phyloP scores from a whole-genome alignment of 2,888 invertebrate species.

The Sarcophaga carnaria region DNA sequence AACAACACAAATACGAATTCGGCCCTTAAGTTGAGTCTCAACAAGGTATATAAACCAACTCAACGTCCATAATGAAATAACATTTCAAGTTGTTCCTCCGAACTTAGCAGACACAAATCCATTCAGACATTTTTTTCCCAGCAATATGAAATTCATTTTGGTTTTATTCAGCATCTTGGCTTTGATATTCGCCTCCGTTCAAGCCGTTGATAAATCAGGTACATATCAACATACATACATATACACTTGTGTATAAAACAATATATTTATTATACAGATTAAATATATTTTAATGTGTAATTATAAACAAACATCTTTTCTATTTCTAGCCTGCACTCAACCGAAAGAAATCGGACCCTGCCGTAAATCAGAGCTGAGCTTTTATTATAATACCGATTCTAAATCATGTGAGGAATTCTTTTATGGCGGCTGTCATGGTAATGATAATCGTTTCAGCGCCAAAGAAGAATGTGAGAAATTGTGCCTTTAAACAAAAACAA shows the following conservation, averaged over 20 bases:
- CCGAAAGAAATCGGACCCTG: constrained; percentile 73
- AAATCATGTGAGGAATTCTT: constrained; percentile 72
- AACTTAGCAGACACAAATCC: constrained; percentile 16
- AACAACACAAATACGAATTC: constrained; percentile 5
- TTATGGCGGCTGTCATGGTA: constrained; percentile 75
- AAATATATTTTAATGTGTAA: not conserved
- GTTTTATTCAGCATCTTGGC: constrained; percentile 69
- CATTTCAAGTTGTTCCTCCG: constrained; percentile 48
- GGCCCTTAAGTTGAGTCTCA: constrained; percentile 23
- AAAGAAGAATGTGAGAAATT: constrained; percentile 71
- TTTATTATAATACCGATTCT: constrained; percentile 69
- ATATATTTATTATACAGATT: not conserved
- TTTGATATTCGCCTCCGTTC: constrained; percentile 64
- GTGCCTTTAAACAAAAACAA: constrained; percentile 64
- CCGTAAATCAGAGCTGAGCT: constrained; percentile 67
- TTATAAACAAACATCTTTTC: not conserved
- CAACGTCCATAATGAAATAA: constrained; percentile 33
- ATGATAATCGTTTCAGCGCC: constrained; percentile 72
- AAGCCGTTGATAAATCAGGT: constrained; percentile 71
- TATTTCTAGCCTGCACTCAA: constrained; percentile 69
- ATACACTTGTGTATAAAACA: not conserved
- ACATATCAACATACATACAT: not conserved
- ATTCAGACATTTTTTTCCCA: constrained; percentile 18
- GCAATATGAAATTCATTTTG: constrained; percentile 62
- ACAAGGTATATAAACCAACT: constrained; percentile 51